Percentiles rank a stretch among this genome's conserved stretches.
Evolutionary conservation across 1,140 invertebrate species (phyloP).

Genomic region (Drosophila elegans): DNA sequence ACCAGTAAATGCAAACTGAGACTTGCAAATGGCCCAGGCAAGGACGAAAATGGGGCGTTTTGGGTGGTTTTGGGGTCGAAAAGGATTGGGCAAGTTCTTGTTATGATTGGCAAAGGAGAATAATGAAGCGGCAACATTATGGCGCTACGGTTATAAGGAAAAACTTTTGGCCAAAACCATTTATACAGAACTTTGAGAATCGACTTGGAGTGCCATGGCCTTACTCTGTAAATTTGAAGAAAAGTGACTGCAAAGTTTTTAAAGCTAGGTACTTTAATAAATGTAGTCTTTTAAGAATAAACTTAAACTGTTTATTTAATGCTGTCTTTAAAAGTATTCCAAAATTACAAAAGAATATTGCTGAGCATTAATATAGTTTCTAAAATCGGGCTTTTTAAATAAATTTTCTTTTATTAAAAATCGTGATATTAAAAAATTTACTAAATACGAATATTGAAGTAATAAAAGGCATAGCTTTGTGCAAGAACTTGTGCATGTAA

Average conservation of each 20-base stretch:
- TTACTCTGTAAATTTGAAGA: not conserved
- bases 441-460: no score
- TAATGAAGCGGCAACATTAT: slow-evolving; percentile 50
- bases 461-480: no score
- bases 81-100: slow-evolving; percentile 38
- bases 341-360: no score
- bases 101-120: slow-evolving; percentile 55
- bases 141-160: slow-evolving; percentile 17
- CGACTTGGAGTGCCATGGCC: not conserved
- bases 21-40: slow-evolving; percentile 42
- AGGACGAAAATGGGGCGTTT: slow-evolving; percentile 19
- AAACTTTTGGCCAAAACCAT: slow-evolving; percentile 28
- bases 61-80: not conserved
- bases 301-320: no score
- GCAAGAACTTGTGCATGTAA: no score
- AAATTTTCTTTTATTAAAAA: no score
- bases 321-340: no score
- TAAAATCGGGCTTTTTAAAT: no score
- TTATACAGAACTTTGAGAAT: slow-evolving; percentile 4
- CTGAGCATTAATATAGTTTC: no score
- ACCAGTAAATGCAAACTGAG: slow-evolving; percentile 47
- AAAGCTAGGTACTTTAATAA: no score
- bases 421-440: no score
- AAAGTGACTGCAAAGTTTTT: not conserved
- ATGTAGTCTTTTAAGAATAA: no score